Conservation (phyloP, 2,113 vertebrate species). For the Nematolebias whitei region DNA sequence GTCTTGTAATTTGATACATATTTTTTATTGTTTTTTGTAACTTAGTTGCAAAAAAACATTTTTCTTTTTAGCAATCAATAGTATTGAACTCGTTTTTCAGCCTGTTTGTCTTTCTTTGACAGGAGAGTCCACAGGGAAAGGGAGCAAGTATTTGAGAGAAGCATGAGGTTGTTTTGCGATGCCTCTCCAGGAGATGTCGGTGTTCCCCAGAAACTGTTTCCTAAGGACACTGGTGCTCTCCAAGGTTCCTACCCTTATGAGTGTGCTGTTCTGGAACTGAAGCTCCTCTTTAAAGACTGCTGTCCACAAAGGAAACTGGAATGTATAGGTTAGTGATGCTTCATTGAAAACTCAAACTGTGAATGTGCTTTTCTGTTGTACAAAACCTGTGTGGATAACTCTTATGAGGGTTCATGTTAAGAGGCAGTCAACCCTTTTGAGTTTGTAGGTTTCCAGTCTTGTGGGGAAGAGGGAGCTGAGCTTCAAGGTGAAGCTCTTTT, state of each 20-base stretch:
- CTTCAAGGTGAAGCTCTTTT: too few relatives aligned
- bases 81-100: not conserved
- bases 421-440: not conserved
- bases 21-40: too few relatives aligned
- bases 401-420: too few relatives aligned
- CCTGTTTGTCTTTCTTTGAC: not conserved
- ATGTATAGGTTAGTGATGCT: slow-evolving; percentile 83
- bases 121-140: slow-evolving; percentile 83
- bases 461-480: too few relatives aligned
- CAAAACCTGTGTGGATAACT: not conserved
- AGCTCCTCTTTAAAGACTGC: slow-evolving; percentile 81
- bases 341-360: not conserved
- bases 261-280: slow-evolving; percentile 85
- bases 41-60: too few relatives aligned
- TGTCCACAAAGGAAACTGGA: slow-evolving; percentile 94
- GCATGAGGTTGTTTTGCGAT: slow-evolving; percentile 80
- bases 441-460: too few relatives aligned
- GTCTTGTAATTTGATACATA: too few relatives aligned
- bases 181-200: slow-evolving; percentile 82
- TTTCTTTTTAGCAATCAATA: too few relatives aligned
- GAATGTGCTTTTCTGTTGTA: not conserved
- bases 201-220: slow-evolving; percentile 84
- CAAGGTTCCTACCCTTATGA: slow-evolving; percentile 81
- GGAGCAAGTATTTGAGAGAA: slow-evolving; percentile 82
- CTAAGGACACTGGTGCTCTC: slow-evolving; percentile 34